These are phyloP conservation scores for Drosophila nigromelanica DNA, from an alignment of 1,140 invertebrate species.

Conservation along the genomic window DNA sequence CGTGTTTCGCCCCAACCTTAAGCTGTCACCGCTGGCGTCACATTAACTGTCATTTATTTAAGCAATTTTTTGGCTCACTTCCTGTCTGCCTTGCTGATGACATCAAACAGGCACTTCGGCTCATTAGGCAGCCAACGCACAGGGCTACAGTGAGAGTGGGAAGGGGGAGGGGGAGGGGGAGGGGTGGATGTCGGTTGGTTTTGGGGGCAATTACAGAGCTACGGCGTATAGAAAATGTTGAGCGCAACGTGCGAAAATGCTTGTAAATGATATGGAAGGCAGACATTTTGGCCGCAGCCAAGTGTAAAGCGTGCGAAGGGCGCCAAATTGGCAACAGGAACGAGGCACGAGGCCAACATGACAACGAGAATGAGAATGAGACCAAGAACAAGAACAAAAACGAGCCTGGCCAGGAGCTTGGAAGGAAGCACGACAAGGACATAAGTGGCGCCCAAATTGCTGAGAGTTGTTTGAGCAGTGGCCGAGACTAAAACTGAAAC, in stretches of 20 bases:
- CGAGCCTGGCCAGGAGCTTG: not conserved
- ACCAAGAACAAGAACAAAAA: not conserved
- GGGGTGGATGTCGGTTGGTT: not conserved
- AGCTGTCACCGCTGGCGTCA: conserved; percentile 59
- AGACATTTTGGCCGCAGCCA: conserved; percentile 71
- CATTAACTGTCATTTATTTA: conserved; percentile 82
- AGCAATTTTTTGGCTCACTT: conserved; percentile 81
- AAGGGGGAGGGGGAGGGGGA: not conserved
- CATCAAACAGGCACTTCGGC: conserved; percentile 80
- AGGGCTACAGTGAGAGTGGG: conserved; percentile 1
- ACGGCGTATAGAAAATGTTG: conserved; percentile 46
- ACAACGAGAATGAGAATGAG: conserved; percentile 4
- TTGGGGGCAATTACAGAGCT: conserved; percentile 69
- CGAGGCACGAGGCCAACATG: not conserved
- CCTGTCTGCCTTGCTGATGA: conserved; percentile 69
- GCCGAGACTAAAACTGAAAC: not conserved
- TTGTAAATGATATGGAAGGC: conserved; percentile 48
- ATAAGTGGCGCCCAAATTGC: conserved; percentile 57
- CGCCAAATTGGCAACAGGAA: conserved; percentile 36
- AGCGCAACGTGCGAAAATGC: conserved; percentile 71
- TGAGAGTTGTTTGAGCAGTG: conserved; percentile 39
- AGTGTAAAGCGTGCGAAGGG: conserved; percentile 60
- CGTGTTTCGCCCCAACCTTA: not conserved
- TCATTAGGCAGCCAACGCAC: conserved; percentile 69
- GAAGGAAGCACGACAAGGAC: conserved; percentile 32